Conservation (phyloP, 2,113 vertebrate species). For the Callospermophilus lateralis region DNA sequence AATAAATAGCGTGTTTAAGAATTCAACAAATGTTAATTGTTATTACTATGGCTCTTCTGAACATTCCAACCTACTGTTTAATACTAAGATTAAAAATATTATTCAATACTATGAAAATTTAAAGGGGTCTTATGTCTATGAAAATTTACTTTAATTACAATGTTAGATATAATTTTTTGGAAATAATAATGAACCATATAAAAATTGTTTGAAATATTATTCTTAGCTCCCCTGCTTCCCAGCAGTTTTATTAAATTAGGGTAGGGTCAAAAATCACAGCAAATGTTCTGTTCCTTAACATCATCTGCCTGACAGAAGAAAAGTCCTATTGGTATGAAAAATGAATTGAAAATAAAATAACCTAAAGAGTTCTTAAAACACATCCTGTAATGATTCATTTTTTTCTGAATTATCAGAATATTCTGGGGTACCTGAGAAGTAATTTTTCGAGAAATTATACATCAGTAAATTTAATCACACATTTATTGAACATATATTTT, state of each 20-base stretch:
- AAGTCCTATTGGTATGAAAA: background rate
- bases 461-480: constrained; percentile 22
- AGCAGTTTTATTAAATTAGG: constrained; percentile 20
- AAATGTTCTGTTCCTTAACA: background rate
- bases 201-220: constrained; percentile 19
- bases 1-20: background rate
- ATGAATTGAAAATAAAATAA: constrained; percentile 2
- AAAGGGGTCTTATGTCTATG: constrained; percentile 21
- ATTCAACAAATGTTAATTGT: background rate
- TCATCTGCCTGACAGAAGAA: background rate
- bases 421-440: background rate
- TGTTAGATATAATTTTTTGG: constrained; percentile 29
- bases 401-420: background rate
- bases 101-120: background rate
- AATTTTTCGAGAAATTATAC: constrained; percentile 11
- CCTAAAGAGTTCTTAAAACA: background rate
- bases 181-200: background rate
- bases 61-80: constrained; percentile 18
- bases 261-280: constrained; percentile 25
- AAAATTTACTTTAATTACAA: constrained; percentile 39
- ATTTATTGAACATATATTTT: background rate
- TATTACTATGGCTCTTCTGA: background rate
- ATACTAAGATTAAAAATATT: constrained; percentile 51
- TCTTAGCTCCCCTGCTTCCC: background rate
- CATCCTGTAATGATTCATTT: background rate